Conservation (phyloP, 2,888 invertebrate species). For the Dyspetes luteomarginatus region DNA sequence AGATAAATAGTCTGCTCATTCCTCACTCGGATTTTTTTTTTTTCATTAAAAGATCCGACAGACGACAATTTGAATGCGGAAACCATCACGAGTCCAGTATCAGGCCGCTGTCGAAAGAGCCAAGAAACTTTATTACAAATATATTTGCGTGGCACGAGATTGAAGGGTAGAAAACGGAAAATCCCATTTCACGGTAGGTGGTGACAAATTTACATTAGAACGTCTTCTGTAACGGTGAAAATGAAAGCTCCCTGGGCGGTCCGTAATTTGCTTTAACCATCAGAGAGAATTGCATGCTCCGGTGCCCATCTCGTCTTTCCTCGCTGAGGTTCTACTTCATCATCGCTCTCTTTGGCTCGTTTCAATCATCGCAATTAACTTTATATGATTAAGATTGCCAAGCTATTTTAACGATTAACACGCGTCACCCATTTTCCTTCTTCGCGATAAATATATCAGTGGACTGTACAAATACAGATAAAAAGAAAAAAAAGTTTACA, state of each 20-base stretch:
- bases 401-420: slow-evolving; percentile 1
- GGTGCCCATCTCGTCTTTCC: slow-evolving; percentile 22
- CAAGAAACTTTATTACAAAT: slow-evolving; percentile 32
- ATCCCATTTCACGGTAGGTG: slow-evolving; percentile 34
- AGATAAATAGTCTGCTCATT: too few species aligned
- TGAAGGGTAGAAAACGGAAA: slow-evolving; percentile 39
- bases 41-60: slow-evolving; percentile 37
- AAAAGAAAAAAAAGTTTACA: background rate
- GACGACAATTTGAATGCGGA: background rate
- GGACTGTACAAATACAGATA: background rate
- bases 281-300: slow-evolving; percentile 49
- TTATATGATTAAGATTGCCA: slow-evolving; percentile 57
- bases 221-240: slow-evolving; percentile 25
- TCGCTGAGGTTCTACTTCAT: background rate
- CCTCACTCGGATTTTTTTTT: background rate
- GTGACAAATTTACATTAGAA: slow-evolving; percentile 65
- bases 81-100: background rate
- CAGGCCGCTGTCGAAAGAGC: background rate
- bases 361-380: slow-evolving; percentile 57
- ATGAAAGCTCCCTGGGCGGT: slow-evolving; percentile 57
- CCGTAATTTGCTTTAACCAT: slow-evolving; percentile 62
- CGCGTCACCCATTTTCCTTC: background rate
- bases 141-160: slow-evolving; percentile 37
- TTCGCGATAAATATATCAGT: background rate
- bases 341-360: slow-evolving; percentile 21